A percentile compares a stretch with the other conserved stretches of the same genome.
phyloP scores from a whole-genome alignment of 2,888 invertebrate species.

The Tenodera sinensis region DNA sequence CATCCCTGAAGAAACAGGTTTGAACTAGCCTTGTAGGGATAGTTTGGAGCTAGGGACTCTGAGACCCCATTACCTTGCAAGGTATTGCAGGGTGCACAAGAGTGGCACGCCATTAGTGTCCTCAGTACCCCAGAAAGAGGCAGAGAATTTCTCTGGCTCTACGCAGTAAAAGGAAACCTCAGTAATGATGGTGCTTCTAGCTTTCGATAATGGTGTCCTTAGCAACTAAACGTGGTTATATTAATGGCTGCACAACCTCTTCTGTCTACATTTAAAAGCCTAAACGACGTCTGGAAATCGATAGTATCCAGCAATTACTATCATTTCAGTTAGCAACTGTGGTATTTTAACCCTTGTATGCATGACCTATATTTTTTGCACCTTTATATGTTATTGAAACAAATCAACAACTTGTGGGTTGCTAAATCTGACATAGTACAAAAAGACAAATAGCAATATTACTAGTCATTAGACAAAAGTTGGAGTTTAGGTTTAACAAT shows the following conservation, averaged over 20 bases:
- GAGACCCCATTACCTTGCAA: neutral
- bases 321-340: neutral
- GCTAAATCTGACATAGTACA: too few relatives aligned
- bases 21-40: neutral
- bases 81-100: neutral
- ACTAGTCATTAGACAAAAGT: too few relatives aligned
- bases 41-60: neutral
- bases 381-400: too few relatives aligned
- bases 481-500: too few relatives aligned
- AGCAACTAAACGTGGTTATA: neutral
- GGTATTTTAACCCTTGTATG: neutral
- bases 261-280: neutral
- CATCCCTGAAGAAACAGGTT: neutral
- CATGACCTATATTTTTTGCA: too few relatives aligned
- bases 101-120: neutral
- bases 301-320: neutral
- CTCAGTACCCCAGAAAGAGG: neutral
- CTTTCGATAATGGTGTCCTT: neutral
- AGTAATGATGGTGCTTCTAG: neutral
- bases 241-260: neutral
- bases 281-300: neutral
- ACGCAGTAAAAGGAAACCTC: neutral
- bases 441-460: too few relatives aligned
- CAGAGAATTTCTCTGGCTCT: neutral
- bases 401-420: too few relatives aligned